phyloP scores from a whole-genome alignment of 2,797 vertebrate species.

The Onychomys leucogaster region DNA sequence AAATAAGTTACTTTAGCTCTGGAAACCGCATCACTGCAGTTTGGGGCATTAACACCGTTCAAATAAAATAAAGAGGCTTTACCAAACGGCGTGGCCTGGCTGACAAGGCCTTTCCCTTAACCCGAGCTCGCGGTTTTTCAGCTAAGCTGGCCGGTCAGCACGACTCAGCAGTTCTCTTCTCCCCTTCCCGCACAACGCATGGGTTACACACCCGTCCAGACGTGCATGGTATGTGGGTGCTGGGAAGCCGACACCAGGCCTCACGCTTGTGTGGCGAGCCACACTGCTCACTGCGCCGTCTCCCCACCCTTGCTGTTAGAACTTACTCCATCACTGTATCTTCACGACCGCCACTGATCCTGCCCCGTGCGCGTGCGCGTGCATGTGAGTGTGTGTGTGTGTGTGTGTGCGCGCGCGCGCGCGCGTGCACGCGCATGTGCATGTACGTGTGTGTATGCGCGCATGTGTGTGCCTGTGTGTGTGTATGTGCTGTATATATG shows the following conservation, averaged over 20 bases:
- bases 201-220: background rate
- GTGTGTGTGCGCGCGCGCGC: background rate
- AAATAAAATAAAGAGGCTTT: background rate
- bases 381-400: too few species aligned
- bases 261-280: accelerated
- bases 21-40: background rate
- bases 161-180: too few species aligned
- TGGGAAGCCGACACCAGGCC: background rate
- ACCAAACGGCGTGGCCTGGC: background rate
- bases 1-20: background rate
- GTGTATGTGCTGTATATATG: too few species aligned
- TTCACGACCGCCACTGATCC: background rate
- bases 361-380: accelerated
- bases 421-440: accelerated
- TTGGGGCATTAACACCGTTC: background rate
- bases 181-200: too few species aligned
- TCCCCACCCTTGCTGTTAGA: background rate
- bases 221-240: too few species aligned
- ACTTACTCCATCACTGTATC: too few species aligned
- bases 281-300: too few species aligned
- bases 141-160: background rate
- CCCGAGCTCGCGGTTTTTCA: background rate
- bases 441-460: background rate
- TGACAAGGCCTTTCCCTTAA: background rate
- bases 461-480: too few species aligned